A percentile compares a stretch with the other conserved stretches of the same genome.
These are phyloP conservation scores for Pycnonotus jocosus DNA, from an alignment of 2,113 vertebrate genomes.

Conservation along the genomic window DNA sequence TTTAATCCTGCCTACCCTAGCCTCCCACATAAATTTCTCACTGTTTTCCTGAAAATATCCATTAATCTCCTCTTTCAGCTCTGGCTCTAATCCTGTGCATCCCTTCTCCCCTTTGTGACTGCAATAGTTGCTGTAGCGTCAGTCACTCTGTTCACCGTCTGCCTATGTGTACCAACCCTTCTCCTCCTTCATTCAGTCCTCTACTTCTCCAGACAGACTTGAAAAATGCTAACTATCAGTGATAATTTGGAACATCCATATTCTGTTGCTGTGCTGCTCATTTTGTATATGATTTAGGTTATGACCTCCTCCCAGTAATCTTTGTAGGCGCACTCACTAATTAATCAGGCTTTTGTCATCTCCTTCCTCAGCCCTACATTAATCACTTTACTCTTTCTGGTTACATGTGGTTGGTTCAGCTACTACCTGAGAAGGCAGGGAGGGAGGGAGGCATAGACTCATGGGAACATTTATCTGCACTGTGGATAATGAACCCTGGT, in stretches of 20 bases:
- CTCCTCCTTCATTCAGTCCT: neutral
- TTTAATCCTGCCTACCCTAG: neutral
- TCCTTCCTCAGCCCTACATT: neutral
- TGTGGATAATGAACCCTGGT: neutral
- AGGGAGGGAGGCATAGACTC: neutral
- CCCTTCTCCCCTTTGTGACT: neutral
- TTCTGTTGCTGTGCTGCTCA: neutral
- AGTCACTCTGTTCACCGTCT: neutral
- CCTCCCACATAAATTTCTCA: neutral
- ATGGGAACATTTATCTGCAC: neutral
- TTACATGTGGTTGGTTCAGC: neutral
- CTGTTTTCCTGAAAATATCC: neutral
- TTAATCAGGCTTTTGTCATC: neutral
- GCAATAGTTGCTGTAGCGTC: neutral
- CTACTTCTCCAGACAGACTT: neutral
- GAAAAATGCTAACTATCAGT: neutral
- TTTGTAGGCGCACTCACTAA: neutral
- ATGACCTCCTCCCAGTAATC: neutral
- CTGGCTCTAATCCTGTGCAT: accelerated
- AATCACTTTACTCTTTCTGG: neutral
- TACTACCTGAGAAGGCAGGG: neutral
- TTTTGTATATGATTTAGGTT: neutral
- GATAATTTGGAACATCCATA: neutral
- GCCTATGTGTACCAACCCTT: neutral
- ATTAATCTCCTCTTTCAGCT: neutral